Conservation (phyloP, 2,797 vertebrate species). For the Alectoris magna region DNA sequence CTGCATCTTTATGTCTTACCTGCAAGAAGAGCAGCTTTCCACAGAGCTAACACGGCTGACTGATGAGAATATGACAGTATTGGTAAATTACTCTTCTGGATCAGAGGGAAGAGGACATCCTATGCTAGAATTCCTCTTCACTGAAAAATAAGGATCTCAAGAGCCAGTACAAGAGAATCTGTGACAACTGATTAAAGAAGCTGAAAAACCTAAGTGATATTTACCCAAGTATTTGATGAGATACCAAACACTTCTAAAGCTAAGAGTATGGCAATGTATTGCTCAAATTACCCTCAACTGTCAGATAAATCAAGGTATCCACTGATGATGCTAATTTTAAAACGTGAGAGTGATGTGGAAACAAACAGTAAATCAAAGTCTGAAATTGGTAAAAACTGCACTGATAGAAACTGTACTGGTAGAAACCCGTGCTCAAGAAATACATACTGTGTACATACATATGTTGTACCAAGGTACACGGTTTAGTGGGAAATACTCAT, state of each 20-base stretch:
- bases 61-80: not conserved
- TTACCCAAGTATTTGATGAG: not conserved
- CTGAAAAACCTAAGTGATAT: not conserved
- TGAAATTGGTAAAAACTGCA: not conserved
- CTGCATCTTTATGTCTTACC: rapidly evolving
- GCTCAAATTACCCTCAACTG: not conserved
- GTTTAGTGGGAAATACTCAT: too few species aligned
- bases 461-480: too few species aligned
- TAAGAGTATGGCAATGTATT: not conserved
- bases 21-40: not conserved
- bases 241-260: not conserved
- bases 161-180: not conserved
- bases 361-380: not conserved
- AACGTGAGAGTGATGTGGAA: not conserved
- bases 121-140: not conserved
- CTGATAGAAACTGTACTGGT: not conserved
- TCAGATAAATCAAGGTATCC: not conserved
- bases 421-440: too few species aligned
- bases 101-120: not conserved
- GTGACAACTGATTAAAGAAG: not conserved
- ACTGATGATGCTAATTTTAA: not conserved
- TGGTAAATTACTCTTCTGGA: not conserved
- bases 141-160: not conserved
- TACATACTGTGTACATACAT: too few species aligned
- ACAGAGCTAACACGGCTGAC: not conserved